Evolutionary conservation across 2,113 vertebrate genomes (phyloP).

Genomic region (Callocephalon fimbriatum): DNA sequence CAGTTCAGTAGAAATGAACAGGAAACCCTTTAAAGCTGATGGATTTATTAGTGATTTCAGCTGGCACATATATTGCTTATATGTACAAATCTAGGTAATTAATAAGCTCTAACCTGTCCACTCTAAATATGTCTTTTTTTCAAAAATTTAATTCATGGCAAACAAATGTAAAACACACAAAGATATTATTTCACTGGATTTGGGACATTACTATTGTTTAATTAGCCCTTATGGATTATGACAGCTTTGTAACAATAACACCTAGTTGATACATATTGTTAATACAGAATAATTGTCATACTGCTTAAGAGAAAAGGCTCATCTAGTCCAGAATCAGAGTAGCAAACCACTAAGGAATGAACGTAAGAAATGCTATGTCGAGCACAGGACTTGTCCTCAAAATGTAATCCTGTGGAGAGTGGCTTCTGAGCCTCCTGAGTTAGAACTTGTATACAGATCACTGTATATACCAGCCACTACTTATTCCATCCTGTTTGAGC

Average conservation of each 20-base stretch:
- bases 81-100: constrained; percentile 47
- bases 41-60: constrained; percentile 72
- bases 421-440: not conserved
- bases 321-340: not conserved
- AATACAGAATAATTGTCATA: not conserved
- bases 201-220: not conserved
- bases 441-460: not conserved
- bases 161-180: not conserved
- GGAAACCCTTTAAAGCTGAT: constrained; percentile 74
- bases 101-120: constrained; percentile 67
- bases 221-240: not conserved
- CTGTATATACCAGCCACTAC: not conserved
- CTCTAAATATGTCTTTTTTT: not conserved
- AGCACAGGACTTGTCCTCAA: not conserved
- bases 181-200: not conserved
- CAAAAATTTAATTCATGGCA: not conserved
- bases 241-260: not conserved
- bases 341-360: not conserved
- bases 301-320: not conserved
- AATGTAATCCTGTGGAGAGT: not conserved
- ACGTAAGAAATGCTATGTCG: not conserved
- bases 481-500: not conserved
- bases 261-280: not conserved
- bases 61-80: constrained; percentile 66
- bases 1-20: constrained; percentile 66